A percentile compares a stretch with the other conserved stretches of the same genome.
Evolutionary conservation across 2,113 vertebrate species (phyloP).

Genomic region (Muntiacus reevesi): DNA sequence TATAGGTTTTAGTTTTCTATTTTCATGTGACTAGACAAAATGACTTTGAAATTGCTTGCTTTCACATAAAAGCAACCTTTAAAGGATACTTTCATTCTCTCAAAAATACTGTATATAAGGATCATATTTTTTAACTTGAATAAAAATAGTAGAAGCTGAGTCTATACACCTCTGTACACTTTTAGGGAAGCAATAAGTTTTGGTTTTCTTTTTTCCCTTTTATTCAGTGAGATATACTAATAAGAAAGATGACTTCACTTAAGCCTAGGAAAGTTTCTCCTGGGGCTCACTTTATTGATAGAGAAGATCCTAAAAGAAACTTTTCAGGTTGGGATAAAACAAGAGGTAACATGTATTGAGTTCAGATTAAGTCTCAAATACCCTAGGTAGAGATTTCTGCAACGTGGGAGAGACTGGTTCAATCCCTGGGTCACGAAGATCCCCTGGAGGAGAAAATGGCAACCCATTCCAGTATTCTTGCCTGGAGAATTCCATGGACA

Average conservation of each 20-base stretch:
- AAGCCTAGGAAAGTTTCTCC: neutral
- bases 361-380: neutral
- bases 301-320: neutral
- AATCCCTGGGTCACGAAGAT: neutral
- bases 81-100: conserved; percentile 34
- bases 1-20: conserved; percentile 56
- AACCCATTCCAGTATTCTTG: neutral
- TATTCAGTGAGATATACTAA: neutral
- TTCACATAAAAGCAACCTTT: conserved; percentile 34
- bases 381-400: neutral
- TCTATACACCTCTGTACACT: neutral
- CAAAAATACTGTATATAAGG: neutral
- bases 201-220: neutral
- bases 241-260: neutral
- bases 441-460: neutral
- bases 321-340: neutral
- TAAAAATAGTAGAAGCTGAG: neutral
- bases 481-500: neutral
- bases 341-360: neutral
- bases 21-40: conserved; percentile 53
- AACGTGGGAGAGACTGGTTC: neutral
- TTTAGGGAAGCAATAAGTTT: neutral
- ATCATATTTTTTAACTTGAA: neutral
- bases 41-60: conserved; percentile 39
- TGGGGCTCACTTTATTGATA: neutral